Percentiles rank a stretch among this genome's conserved stretches.
These are phyloP conservation scores for Petrolisthes cinctipes DNA, from an alignment of 2,888 invertebrate genomes.

Conservation along the genomic window DNA sequence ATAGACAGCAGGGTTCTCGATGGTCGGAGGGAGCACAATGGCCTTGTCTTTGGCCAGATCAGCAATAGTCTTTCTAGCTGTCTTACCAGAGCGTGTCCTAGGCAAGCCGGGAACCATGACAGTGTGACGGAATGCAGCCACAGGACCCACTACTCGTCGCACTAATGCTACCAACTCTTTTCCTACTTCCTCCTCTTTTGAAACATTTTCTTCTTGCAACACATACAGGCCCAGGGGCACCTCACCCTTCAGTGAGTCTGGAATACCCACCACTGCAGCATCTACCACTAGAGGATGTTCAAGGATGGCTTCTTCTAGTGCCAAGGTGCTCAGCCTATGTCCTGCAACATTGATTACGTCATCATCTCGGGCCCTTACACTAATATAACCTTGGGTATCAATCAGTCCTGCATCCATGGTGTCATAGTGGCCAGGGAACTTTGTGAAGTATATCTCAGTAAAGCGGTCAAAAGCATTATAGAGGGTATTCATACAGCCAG, in stretches of 20 bases:
- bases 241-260: slow-evolving; percentile 90
- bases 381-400: slow-evolving; percentile 86
- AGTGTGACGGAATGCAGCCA: slow-evolving; percentile 87
- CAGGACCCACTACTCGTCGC: slow-evolving; percentile 82
- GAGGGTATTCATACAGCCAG: slow-evolving; percentile 86
- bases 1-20: slow-evolving; percentile 88
- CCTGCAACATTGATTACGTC: slow-evolving; percentile 97
- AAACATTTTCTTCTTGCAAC: slow-evolving; percentile 69
- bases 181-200: slow-evolving; percentile 74
- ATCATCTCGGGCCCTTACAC: slow-evolving; percentile 91
- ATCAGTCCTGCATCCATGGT: slow-evolving; percentile 95
- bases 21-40: slow-evolving; percentile 84
- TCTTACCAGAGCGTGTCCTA: slow-evolving; percentile 87
- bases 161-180: slow-evolving; percentile 76
- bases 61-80: slow-evolving; percentile 85
- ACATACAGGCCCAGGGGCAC: slow-evolving; percentile 90
- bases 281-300: slow-evolving; percentile 88
- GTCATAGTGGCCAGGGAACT: slow-evolving; percentile 88
- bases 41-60: slow-evolving; percentile 85
- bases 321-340: slow-evolving; percentile 88
- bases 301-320: slow-evolving; percentile 89
- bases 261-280: slow-evolving; percentile 90
- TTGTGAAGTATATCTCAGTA: slow-evolving; percentile 84
- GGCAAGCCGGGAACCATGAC: slow-evolving; percentile 85
- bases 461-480: slow-evolving; percentile 86